Evolutionary conservation across 1,140 invertebrate species (phyloP), one percentile per base, ranked within the genome.

Genomic region (Hirudo medicinalis): DNA sequence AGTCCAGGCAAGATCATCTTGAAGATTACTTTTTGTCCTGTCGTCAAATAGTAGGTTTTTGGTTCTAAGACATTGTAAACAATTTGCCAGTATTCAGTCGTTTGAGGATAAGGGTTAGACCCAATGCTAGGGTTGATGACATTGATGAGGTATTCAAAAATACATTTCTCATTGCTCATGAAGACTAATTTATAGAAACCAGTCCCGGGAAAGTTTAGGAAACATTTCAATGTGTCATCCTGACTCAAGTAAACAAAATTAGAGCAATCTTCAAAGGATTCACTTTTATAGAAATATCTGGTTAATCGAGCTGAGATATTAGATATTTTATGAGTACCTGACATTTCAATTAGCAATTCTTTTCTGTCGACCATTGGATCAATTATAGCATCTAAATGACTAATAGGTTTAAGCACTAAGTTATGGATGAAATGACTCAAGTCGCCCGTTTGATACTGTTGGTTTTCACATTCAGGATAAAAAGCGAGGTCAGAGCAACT

Each of bases 91-190:
- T 49, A 27, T 36, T 25, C n/a, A 25, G 69, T 49, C 8, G 15
- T 25, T 49, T 29, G 29, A 17, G 72, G 72, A 40, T 54, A 72
- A 36, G 72, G 49, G 15, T 25, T 15, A 36, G 60, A 53, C 40
- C 57, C 40, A 29, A 36, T 29, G 29, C 57, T 72, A 6, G 72
- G 72, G 25, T 60, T 43, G 25, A 54, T 53, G 27, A 72, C 72
- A 36, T 72, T 72, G 67, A 72, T 72, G 36, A 72, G 40, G 54
- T 72, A 72, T 57, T 55, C 32, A 55, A 57, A 72, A 25, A 43
- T 49, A 25, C 40, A 43, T 53, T 70, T 54, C 27, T 57, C 55
- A n/a, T n/a, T 29, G 29, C 36, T n/a, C 27, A 69, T 54, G 32
- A 72, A 25, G 53, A 53, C 57, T 49, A 72, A 29, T 25, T 67